Percentiles rank a stretch among this genome's conserved stretches.
Evolutionary conservation across 2,797 vertebrate genomes (phyloP).

Genomic region (Trichosurus vulpecula): DNA sequence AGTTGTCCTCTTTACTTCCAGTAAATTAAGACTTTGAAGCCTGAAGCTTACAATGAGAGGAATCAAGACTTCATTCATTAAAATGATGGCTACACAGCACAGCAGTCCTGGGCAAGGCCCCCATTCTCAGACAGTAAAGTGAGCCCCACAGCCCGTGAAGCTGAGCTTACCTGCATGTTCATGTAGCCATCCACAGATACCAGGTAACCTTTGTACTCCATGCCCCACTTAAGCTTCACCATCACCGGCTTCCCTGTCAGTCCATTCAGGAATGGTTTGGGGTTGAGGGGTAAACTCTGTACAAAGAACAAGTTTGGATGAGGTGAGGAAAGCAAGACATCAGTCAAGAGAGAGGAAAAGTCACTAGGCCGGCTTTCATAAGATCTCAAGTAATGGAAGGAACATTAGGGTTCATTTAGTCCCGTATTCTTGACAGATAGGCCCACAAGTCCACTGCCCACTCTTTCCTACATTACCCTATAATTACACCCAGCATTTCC

Average conservation of each 20-base stretch:
- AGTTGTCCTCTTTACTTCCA: not conserved
- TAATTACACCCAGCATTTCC: conserved; percentile 12
- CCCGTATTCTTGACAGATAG: not conserved
- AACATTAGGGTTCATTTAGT: not conserved
- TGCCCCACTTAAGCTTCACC: conserved; percentile 99
- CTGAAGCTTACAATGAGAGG: not conserved
- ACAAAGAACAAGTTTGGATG: conserved; percentile 24
- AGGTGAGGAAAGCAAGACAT: not conserved
- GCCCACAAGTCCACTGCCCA: not conserved
- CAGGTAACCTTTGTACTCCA: conserved; percentile 99
- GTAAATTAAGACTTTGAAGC: too few species aligned
- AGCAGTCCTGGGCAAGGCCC: not conserved
- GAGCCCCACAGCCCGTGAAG: not conserved
- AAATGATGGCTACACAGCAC: too few species aligned
- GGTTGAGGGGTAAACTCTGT: conserved; percentile 98
- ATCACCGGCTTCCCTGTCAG: conserved; percentile 98
- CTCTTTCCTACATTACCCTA: conserved; percentile 7
- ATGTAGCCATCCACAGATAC: conserved; percentile 98
- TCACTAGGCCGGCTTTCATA: not conserved
- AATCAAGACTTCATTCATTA: not conserved
- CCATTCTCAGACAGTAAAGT: not conserved
- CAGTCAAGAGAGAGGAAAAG: not conserved
- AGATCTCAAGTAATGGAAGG: not conserved
- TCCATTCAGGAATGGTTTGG: conserved; percentile 98
- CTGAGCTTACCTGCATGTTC: conserved; percentile 95